Conservation (phyloP, 2,797 vertebrate species). For the Megalops cyprinoides region DNA sequence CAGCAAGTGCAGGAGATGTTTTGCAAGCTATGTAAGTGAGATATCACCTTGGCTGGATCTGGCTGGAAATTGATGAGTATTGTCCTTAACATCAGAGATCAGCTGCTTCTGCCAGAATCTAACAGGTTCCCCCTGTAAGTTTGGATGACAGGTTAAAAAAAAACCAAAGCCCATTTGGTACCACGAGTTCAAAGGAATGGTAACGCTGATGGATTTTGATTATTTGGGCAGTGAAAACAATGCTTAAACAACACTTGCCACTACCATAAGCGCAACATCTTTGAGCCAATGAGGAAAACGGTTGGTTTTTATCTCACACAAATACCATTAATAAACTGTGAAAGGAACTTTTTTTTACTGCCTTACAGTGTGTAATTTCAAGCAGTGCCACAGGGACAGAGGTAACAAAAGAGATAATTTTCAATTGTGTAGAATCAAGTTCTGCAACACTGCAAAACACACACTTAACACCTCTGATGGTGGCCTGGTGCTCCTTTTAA, state of each 20-base stretch:
- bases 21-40: background rate
- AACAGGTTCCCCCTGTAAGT: too few relatives aligned
- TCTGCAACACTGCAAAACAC: background rate
- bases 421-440: background rate
- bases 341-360: too few relatives aligned
- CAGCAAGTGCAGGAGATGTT: background rate
- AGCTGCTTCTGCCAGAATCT: too few relatives aligned
- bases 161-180: background rate
- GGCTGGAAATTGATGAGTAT: too few relatives aligned
- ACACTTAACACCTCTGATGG: background rate
- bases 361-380: background rate
- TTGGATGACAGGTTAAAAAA: too few relatives aligned
- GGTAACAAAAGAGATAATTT: background rate
- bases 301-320: too few relatives aligned
- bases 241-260: background rate
- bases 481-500: conserved; percentile 30
- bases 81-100: too few relatives aligned
- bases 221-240: background rate
- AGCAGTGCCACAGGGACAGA: background rate
- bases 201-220: too few relatives aligned
- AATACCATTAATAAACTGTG: too few relatives aligned
- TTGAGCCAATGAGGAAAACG: too few relatives aligned
- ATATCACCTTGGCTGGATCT: background rate
- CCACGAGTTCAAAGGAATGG: background rate
- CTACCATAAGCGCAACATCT: background rate